These are phyloP conservation scores for Scaptomyza montana DNA, from an alignment of 1,140 invertebrate genomes.

Conservation along the genomic window DNA sequence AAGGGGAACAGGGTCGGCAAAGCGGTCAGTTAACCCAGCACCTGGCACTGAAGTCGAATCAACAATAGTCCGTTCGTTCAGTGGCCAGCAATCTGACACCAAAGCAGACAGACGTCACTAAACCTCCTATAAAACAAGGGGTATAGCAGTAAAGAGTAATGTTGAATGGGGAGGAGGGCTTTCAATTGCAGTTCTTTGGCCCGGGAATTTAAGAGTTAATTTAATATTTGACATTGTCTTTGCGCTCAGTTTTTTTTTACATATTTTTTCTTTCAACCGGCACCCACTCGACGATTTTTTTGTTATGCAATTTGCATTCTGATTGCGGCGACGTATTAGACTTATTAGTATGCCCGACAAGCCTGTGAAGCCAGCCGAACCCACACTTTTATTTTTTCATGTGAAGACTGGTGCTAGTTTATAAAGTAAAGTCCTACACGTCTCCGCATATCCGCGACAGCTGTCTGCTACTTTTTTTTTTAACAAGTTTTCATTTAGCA, in stretches of 20 bases:
- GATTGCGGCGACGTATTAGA: constrained; percentile 29
- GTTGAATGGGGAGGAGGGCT: constrained; percentile 17
- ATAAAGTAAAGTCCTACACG: constrained; percentile 29
- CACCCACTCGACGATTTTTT: constrained; percentile 36
- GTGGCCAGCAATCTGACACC: constrained; percentile 69
- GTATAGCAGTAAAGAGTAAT: not conserved
- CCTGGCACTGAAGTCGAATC: constrained; percentile 37
- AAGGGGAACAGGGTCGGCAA: not conserved
- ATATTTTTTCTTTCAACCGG: not conserved
- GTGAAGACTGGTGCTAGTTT: constrained; percentile 40
- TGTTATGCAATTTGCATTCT: constrained; percentile 40
- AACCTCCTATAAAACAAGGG: not conserved
- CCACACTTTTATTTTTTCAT: constrained; percentile 66
- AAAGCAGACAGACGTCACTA: constrained; percentile 12
- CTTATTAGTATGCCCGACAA: constrained; percentile 72
- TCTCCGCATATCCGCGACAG: constrained; percentile 50
- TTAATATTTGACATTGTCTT: constrained; percentile 51
- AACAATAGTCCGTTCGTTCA: not conserved
- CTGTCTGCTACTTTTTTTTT: constrained; percentile 39
- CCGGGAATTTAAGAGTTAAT: constrained; percentile 70
- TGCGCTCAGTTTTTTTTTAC: constrained; percentile 5
- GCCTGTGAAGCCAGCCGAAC: constrained; percentile 20
- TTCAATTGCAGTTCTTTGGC: constrained; percentile 70
- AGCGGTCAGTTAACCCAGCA: constrained; percentile 47
- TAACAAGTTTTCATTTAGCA: constrained; percentile 36